Percentiles rank a stretch among this genome's conserved stretches.
Conservation (phyloP, 2,888 invertebrate species). For the Cosmia pyralina region DNA sequence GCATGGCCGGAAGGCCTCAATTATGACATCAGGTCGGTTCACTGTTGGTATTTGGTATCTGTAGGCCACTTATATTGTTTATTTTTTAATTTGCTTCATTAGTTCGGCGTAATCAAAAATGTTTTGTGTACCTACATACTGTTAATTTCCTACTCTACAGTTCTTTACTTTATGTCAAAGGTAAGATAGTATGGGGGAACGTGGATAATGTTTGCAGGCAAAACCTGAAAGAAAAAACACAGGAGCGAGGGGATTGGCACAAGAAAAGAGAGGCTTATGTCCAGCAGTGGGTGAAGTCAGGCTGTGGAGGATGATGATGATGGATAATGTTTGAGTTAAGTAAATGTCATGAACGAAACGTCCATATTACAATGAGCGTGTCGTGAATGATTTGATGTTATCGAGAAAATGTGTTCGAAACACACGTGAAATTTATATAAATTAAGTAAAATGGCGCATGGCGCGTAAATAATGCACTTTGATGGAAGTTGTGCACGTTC, state of each 20-base stretch:
- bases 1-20: constrained; percentile 73
- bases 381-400: constrained; percentile 13
- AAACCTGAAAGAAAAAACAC: too few relatives aligned
- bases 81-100: constrained; percentile 41
- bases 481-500: constrained; percentile 3
- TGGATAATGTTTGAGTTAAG: not conserved
- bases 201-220: too few relatives aligned
- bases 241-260: too few relatives aligned
- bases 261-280: too few relatives aligned
- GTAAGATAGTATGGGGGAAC: not conserved
- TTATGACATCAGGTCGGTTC: constrained; percentile 67
- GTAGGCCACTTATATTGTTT: constrained; percentile 25
- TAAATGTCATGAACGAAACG: constrained; percentile 11
- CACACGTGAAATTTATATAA: constrained; percentile 5
- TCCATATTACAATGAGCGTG: not conserved
- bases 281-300: too few relatives aligned
- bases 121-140: constrained; percentile 15
- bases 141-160: constrained; percentile 6
- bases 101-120: constrained; percentile 16
- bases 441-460: constrained; percentile 12
- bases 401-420: constrained; percentile 2
- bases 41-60: constrained; percentile 42
- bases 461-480: not conserved
- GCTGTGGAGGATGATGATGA: too few relatives aligned
- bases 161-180: constrained; percentile 15